phyloP scores from a whole-genome alignment of 2,113 vertebrate genomes.

The Cervus canadensis region DNA sequence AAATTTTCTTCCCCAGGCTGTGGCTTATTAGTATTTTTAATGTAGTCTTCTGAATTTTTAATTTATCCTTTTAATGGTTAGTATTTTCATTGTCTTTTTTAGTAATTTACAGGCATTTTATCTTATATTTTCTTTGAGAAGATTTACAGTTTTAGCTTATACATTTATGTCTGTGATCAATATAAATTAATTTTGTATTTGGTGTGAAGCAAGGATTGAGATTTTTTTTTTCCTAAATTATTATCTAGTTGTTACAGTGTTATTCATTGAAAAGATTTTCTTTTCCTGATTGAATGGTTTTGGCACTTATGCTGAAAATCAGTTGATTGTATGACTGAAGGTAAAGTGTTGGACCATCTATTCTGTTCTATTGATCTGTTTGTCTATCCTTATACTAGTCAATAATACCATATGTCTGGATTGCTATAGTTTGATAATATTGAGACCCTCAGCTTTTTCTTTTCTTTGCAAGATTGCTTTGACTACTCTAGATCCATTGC shows the following conservation, averaged over 20 bases:
- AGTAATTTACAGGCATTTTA: not conserved
- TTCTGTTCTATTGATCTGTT: not conserved
- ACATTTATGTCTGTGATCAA: not conserved
- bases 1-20: not conserved
- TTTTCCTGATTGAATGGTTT: not conserved
- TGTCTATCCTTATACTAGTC: not conserved
- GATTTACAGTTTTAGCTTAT: not conserved
- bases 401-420: not conserved
- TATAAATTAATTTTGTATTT: not conserved
- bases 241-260: not conserved
- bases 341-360: not conserved
- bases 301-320: not conserved
- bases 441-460: not conserved
- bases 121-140: not conserved
- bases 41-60: constrained; percentile 6
- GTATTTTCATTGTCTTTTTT: not conserved
- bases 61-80: not conserved
- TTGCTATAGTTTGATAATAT: not conserved
- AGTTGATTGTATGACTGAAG: not conserved
- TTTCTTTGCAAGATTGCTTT: not conserved
- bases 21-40: not conserved
- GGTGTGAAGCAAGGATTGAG: not conserved
- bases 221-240: not conserved
- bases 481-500: not conserved
- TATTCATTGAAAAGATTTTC: not conserved